Percentiles rank a stretch among this genome's conserved stretches.
Evolutionary conservation across 2,797 vertebrate species (phyloP).

Genomic region (Acrossocheilus wenchowensis): DNA sequence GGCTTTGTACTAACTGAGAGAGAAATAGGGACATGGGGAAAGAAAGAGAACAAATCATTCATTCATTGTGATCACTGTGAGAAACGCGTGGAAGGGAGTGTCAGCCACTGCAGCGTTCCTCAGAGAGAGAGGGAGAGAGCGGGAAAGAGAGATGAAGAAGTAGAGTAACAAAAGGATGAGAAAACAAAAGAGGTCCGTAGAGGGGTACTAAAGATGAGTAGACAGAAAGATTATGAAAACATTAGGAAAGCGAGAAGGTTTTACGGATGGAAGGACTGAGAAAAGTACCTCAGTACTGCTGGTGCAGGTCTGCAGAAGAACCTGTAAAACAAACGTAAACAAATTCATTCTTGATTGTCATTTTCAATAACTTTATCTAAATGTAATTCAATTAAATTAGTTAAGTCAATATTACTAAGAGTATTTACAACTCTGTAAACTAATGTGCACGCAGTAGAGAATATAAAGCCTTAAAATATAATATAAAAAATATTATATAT

Average conservation of each 20-base stretch:
- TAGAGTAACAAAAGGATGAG: constrained; percentile 16
- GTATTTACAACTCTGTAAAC: not conserved
- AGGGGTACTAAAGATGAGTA: not conserved
- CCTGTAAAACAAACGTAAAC: constrained; percentile 61
- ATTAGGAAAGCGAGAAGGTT: not conserved
- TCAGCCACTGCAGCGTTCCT: constrained; percentile 53
- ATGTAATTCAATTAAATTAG: not conserved
- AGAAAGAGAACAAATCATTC: constrained; percentile 38
- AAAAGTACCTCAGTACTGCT: constrained; percentile 72
- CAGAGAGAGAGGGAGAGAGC: constrained; percentile 4
- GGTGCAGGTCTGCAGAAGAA: constrained; percentile 70
- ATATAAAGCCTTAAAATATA: not conserved
- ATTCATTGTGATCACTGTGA: constrained; percentile 20
- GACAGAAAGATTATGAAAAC: constrained; percentile 16
- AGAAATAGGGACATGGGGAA: not conserved
- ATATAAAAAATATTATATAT: no score
- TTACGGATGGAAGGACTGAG: not conserved
- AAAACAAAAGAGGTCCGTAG: not conserved
- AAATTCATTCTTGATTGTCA: not conserved
- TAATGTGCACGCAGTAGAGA: not conserved
- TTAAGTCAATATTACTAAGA: not conserved
- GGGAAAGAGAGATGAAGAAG: constrained; percentile 7
- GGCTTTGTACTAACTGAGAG: constrained; percentile 43
- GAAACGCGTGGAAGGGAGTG: constrained; percentile 42
- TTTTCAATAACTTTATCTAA: not conserved